Base-by-base conservation (phyloP, 2,113 vertebrate genomes). In the Ailurus styani region DNA sequence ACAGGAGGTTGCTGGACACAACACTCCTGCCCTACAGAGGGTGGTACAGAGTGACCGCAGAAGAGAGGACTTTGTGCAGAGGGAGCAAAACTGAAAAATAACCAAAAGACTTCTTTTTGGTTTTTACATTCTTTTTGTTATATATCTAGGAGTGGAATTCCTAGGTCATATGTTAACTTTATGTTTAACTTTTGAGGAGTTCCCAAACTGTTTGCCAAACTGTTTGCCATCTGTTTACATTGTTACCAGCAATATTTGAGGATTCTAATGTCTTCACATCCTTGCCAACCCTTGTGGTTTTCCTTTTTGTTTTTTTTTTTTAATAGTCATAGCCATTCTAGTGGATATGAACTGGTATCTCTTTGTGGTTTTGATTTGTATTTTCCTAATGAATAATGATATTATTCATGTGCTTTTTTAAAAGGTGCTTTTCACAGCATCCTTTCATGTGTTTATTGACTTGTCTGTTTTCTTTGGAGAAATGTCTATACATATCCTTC, bases 1-100 rank as follows among this genome's bases (percentile, higher is more conserved):
- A 97, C 99, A 99, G 99, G 99, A 99, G 95, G 99, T 99, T 95
- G 99, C 99, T 0, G 99, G 99, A 1, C 99, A 99, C 0, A 99
- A 99, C 0, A 99, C 99, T 0, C 77, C 72, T 0, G 99, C 99
- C 0, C 98, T 99, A 93, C 99, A 99, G 99, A 99, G 99, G 0
- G 99, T 99, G 68, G 99, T 99, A 96, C 98, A 99, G 98, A 99
- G 99, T 0, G 99, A 99, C 98, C 99, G 98, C 0, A 95, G 98
- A 37, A 98, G 99, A 0, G 99, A 99, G 97, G 99, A 95, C 82
- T 99, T 99, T 75, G 98, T 99, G 42, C 70, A 11, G 3, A 99
- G 99, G 87, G 99, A 99, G 93, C 98, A 64, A 31, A 64, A 64
- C 29, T 60, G 57, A 55, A 60, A 60, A 60, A 60, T 27, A 60